These are phyloP conservation scores for Nematolebias whitei DNA, from an alignment of 2,113 vertebrate genomes.

Conservation along the genomic window DNA sequence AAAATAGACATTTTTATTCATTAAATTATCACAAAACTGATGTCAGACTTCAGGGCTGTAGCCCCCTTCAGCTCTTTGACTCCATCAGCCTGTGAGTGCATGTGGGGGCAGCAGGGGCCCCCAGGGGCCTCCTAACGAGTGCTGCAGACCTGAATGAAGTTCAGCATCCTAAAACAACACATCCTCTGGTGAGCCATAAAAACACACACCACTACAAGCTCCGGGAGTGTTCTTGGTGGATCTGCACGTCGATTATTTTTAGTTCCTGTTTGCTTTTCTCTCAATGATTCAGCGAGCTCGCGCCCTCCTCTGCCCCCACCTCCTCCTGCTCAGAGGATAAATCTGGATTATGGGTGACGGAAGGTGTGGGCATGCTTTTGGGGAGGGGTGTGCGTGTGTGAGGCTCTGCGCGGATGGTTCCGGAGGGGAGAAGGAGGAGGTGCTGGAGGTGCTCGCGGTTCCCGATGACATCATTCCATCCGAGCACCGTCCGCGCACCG, in stretches of 20 bases:
- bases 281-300: slow-evolving; percentile 59
- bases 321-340: slow-evolving; percentile 53
- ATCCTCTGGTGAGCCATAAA: background rate
- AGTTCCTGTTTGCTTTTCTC: slow-evolving; percentile 32
- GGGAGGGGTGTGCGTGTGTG: slow-evolving; percentile 16
- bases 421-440: slow-evolving; percentile 33
- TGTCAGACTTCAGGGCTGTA: too few relatives aligned
- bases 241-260: slow-evolving; percentile 41
- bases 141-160: slow-evolving; percentile 16
- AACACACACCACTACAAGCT: background rate
- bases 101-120: background rate
- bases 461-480: slow-evolving; percentile 82
- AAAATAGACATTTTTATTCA: too few relatives aligned
- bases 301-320: slow-evolving; percentile 40
- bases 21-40: too few relatives aligned
- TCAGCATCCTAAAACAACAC: too few relatives aligned
- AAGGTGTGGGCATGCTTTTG: slow-evolving; percentile 60
- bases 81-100: background rate
- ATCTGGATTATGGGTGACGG: slow-evolving; percentile 60
- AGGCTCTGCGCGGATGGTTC: slow-evolving; percentile 50
- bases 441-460: slow-evolving; percentile 51
- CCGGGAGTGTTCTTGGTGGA: background rate
- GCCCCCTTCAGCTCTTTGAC: too few relatives aligned
- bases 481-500: slow-evolving; percentile 57
- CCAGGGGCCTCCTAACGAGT: background rate